Conservation (phyloP, 2,113 vertebrate genomes). For the Rhipidura dahli region DNA sequence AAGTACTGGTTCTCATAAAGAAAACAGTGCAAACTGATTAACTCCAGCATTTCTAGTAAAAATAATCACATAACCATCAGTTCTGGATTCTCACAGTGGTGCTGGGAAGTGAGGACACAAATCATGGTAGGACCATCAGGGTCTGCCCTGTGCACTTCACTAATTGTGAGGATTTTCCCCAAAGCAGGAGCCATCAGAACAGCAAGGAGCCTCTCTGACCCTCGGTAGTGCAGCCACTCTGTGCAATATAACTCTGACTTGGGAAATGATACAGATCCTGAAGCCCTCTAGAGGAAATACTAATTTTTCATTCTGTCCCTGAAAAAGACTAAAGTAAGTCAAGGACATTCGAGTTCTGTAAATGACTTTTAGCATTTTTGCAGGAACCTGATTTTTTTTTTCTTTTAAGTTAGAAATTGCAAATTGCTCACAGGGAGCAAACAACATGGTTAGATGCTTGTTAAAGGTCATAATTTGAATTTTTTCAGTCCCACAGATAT, state of each 20-base stretch:
- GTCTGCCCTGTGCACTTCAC: background rate
- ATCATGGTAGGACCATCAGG: too few species aligned
- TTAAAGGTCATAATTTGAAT: background rate
- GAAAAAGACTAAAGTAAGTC: slow-evolving; percentile 12
- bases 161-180: background rate
- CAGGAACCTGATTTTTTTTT: background rate
- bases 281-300: slow-evolving; percentile 53
- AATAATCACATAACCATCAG: background rate
- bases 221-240: background rate
- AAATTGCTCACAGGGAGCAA: background rate
- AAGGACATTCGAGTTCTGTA: background rate
- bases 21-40: background rate
- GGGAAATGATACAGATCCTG: background rate
- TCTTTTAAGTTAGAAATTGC: background rate
- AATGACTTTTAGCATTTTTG: background rate
- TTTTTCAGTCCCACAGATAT: background rate
- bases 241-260: background rate
- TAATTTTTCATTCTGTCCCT: slow-evolving; percentile 24
- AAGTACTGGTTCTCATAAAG: background rate
- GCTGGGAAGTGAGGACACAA: background rate
- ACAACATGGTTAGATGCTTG: background rate
- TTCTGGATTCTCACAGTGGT: background rate
- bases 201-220: background rate
- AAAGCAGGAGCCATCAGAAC: background rate
- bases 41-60: background rate